Percentiles rank a stretch among this genome's conserved stretches.
Evolutionary conservation across 2,113 vertebrate species (phyloP).

Genomic region (Phalacrocorax aristotelis): DNA sequence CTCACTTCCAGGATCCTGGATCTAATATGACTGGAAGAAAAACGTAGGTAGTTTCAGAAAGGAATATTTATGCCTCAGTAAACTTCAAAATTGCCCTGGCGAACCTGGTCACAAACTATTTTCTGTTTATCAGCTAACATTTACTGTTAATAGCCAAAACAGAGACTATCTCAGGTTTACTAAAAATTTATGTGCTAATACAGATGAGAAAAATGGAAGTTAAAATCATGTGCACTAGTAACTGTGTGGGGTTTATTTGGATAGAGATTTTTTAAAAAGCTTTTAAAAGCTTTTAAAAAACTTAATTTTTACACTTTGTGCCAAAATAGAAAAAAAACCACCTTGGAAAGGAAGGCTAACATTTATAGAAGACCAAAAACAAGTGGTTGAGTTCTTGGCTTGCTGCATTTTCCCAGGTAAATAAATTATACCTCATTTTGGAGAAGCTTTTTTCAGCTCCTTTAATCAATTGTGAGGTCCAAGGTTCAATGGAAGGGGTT

Average conservation of each 20-base stretch:
- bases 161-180: background rate
- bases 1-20: background rate
- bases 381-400: background rate
- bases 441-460: background rate
- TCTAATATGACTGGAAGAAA: accelerated
- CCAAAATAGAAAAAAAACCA: background rate
- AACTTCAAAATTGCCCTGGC: background rate
- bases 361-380: background rate
- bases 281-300: background rate
- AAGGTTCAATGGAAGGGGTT: background rate
- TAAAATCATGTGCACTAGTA: background rate
- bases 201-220: background rate
- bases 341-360: background rate
- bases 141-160: background rate
- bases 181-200: background rate
- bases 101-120: background rate
- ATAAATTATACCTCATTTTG: background rate
- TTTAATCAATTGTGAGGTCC: background rate
- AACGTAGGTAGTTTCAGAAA: background rate
- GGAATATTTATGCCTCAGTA: background rate
- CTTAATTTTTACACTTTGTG: background rate
- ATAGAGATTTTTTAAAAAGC: background rate
- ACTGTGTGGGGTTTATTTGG: background rate
- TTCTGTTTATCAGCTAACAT: background rate
- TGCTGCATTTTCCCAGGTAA: background rate